Evolutionary conservation across 2,888 invertebrate genomes (phyloP).

Genomic region (Caenorhabditis sulstoni): DNA sequence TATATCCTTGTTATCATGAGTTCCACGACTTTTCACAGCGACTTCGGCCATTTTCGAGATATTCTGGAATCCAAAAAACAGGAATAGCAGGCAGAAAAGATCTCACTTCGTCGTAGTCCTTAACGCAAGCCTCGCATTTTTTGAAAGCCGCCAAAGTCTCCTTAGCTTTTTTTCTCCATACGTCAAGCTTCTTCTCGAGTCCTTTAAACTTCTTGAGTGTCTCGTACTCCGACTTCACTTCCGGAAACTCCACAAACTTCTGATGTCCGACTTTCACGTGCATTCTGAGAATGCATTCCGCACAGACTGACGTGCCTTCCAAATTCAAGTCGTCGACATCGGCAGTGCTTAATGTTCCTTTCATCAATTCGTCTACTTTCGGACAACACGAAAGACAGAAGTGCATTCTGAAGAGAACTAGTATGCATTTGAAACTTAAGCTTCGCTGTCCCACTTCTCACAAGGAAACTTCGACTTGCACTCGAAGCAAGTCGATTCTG

Average conservation of each 20-base stretch:
- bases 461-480: not conserved
- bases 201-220: too few relatives aligned
- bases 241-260: not conserved
- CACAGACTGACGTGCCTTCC: not conserved
- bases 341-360: not conserved
- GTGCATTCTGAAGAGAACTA: conserved; percentile 10
- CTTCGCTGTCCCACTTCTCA: not conserved
- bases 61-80: conserved; percentile 7
- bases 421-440: not conserved
- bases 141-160: too few relatives aligned
- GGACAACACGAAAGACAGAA: conserved; percentile 4
- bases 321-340: not conserved
- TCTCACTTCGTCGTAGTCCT: too few relatives aligned
- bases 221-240: not conserved
- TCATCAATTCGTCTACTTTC: not conserved
- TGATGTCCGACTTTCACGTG: conserved; percentile 3
- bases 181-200: too few relatives aligned
- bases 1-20: not conserved
- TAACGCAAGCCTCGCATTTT: too few relatives aligned
- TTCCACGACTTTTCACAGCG: not conserved
- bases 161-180: too few relatives aligned
- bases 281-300: not conserved
- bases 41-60: conserved; percentile 14
- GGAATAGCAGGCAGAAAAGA: too few relatives aligned
- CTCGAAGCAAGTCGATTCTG: not conserved